These are phyloP conservation scores for Leptopterna dolabrata DNA, from an alignment of 2,888 invertebrate genomes.

Conservation along the genomic window DNA sequence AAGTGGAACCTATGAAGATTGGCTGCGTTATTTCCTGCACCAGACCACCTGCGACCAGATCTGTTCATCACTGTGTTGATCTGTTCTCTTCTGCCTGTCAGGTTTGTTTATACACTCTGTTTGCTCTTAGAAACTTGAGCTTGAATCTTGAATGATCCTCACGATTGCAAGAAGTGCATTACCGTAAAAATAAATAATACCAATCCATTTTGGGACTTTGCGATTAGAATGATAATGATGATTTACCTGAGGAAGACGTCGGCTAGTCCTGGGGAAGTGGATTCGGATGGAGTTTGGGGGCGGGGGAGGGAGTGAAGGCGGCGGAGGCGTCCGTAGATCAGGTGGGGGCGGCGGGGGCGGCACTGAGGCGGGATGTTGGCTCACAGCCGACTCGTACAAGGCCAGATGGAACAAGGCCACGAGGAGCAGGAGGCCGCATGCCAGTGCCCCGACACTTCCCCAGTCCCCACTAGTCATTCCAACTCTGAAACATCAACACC, in stretches of 20 bases:
- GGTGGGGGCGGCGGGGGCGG: slow-evolving; percentile 49
- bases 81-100: too few relatives aligned
- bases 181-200: too few relatives aligned
- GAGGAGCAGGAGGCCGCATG: slow-evolving; percentile 41
- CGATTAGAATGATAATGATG: background rate
- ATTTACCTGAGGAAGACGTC: slow-evolving; percentile 73
- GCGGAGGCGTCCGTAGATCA: slow-evolving; percentile 51
- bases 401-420: slow-evolving; percentile 49
- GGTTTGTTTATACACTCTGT: too few relatives aligned
- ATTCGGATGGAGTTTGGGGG: slow-evolving; percentile 66
- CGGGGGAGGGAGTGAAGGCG: slow-evolving; percentile 55
- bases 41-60: too few relatives aligned
- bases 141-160: too few relatives aligned
- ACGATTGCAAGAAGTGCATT: too few relatives aligned
- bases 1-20: too few relatives aligned
- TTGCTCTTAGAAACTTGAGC: too few relatives aligned
- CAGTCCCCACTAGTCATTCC: slow-evolving; percentile 55
- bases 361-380: slow-evolving; percentile 47
- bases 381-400: slow-evolving; percentile 53
- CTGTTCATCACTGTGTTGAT: too few relatives aligned
- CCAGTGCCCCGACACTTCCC: slow-evolving; percentile 49
- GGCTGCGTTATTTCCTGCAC: too few relatives aligned
- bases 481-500: slow-evolving; percentile 38
- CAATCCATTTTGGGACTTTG: too few relatives aligned
- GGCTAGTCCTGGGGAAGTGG: slow-evolving; percentile 74